Base-by-base conservation (phyloP, 2,888 invertebrate species). In the Ennomos erosarius region DNA sequence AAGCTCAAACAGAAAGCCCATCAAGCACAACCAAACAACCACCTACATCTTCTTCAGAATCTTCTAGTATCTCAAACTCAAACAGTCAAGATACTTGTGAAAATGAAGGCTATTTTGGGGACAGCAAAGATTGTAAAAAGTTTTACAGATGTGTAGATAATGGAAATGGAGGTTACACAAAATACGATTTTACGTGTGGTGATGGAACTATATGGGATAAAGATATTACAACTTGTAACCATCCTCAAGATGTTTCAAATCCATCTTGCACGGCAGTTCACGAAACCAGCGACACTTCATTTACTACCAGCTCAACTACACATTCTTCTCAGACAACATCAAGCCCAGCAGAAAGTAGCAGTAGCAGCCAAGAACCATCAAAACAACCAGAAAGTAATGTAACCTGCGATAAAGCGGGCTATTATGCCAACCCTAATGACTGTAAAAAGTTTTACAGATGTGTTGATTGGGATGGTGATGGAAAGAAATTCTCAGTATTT, bases 131-230 rank as follows among this genome's bases (percentile, higher is more conserved):
- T 58, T 96, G 96, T 70, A 91, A 90, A 34, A 95, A 94, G 73
- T 96, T 95, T 79, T 95, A 95, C 73, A 93, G 95, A 40, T 96
- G 96, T 75, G 95, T 95, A 0, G 84, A 93, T 59, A 93, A 94
- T 71, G 94, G 94, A 39, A 93, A 93, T 59, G 94, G 93, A 11
- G 92, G 93, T 12, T 94, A 87, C 51, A 92, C 87, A 1, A 93
- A 93, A 78, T 94, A 94, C 70, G 93, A 95, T 11, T 96, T 94
- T 69, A 85, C 83, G 37, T 96, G 96, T 72, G 95, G 93, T 0
- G 93, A 94, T 47, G 95, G 95, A 36, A 96, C 96, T 0, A 95
- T 93, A n/a, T 96, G 95, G 95, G 95, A 95, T 79, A 93, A 94
- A 74, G 90, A 91, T 45, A 76, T 93, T 44, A 78, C 73, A 42